Base-by-base conservation (phyloP, 2,888 invertebrate genomes). In the Harpalus rufipes region DNA sequence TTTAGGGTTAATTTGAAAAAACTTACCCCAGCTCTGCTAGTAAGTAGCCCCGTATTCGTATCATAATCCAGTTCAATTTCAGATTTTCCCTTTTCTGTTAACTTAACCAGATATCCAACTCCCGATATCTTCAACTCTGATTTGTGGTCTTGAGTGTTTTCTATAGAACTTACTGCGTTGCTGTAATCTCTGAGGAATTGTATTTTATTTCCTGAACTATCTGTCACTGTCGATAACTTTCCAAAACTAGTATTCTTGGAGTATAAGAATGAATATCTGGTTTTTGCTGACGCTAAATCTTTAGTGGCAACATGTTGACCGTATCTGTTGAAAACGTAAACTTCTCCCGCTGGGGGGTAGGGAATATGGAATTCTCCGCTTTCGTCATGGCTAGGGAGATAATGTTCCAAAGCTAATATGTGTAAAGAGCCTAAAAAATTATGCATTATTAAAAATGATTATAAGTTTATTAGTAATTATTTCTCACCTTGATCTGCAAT, bases 201-300 rank as follows among this genome's bases (percentile, higher is more conserved):
- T 88, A 99, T 96, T 92, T 97, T 97, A 90, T 98, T 96, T 87
- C 98, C 98, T 3, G 97, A 97, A 85, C 97, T 96, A 91, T 98
- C 98, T 1, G 97, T 97, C 1, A 99, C 98, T 0, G 97, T 97
- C 0, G 97, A 97, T 81, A 99, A 92, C 89, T 97, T 97, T 0
- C 99, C 98, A 88, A 98, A 98, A 89, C 97, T 97, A 7, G 98
- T 98, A 90, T 98, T 98, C 89, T 99, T 99, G 74, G 97, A 98
- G 92, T 99, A 99, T 25, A 98, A 93, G 93, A 99, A 99, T 74
- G 97, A 97, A 91, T 98, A 99, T 90, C 98, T 94, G 5, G 96
- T 96, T 91, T 97, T 97, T 74, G 97, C 97, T n/a, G 98, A 98
- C 72, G 98, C 96, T 85, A 98, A 92, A 91, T 98, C 98, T 90